These are phyloP conservation scores for Oceanites oceanicus DNA, from an alignment of 2,113 vertebrate species.

Conservation along the genomic window DNA sequence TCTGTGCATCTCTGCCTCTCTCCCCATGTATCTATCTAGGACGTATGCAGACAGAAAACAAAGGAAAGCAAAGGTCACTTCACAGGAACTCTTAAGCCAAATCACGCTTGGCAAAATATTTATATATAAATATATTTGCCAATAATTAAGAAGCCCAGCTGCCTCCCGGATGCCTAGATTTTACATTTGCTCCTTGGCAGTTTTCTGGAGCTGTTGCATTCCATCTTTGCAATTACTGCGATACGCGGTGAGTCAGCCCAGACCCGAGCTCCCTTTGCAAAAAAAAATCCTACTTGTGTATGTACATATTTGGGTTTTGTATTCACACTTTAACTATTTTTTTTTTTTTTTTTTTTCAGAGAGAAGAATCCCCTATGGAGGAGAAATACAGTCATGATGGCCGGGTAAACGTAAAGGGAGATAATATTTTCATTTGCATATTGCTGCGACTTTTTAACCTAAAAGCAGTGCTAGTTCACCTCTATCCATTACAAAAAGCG, in stretches of 20 bases:
- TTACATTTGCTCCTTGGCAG: constrained; percentile 1
- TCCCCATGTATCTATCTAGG: constrained; percentile 50
- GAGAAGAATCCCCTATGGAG: background rate
- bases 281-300: background rate
- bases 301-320: background rate
- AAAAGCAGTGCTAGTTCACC: background rate
- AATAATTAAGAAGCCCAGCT: constrained; percentile 62
- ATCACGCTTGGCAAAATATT: constrained; percentile 66
- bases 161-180: constrained; percentile 1
- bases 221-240: constrained; percentile 35
- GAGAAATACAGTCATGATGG: background rate
- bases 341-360: background rate
- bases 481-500: background rate
- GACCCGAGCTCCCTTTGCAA: background rate
- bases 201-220: constrained; percentile 37
- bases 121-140: constrained; percentile 67
- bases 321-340: background rate
- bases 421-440: background rate
- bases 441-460: background rate
- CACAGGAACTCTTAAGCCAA: constrained; percentile 55
- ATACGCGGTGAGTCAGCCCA: background rate
- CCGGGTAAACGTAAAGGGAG: background rate
- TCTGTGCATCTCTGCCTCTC: constrained; percentile 15
- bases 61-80: constrained; percentile 63
- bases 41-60: constrained; percentile 49